phyloP scores from a whole-genome alignment of 2,113 vertebrate genomes.

The Catagonus wagneri region DNA sequence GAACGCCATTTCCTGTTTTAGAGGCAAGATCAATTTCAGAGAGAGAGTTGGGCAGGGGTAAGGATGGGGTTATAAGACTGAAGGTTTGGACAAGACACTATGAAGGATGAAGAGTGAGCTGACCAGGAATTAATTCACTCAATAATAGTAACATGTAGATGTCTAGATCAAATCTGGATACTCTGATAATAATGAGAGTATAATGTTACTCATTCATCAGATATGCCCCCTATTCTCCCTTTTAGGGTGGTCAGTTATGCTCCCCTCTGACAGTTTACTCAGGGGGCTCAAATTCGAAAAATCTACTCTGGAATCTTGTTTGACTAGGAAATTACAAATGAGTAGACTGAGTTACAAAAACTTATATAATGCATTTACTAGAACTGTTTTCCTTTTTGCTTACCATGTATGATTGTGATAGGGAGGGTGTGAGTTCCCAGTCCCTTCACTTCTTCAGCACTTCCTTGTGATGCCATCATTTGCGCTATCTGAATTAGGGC shows the following conservation, averaged over 20 bases:
- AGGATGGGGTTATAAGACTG: background rate
- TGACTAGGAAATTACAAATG: background rate
- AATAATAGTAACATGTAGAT: background rate
- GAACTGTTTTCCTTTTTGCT: background rate
- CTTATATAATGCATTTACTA: background rate
- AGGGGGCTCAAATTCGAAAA: background rate
- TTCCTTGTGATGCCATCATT: constrained; percentile 83
- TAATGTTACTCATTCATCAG: background rate
- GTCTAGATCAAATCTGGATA: background rate
- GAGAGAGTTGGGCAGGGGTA: too few relatives aligned
- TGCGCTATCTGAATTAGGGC: constrained; percentile 84
- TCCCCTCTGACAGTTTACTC: background rate
- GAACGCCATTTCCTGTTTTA: background rate
- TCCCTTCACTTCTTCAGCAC: background rate
- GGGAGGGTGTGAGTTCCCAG: constrained; percentile 52
- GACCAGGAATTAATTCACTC: background rate
- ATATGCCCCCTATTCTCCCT: background rate
- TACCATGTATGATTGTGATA: constrained; percentile 88
- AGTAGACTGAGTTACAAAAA: background rate
- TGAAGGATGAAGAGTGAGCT: background rate
- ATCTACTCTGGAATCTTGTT: background rate
- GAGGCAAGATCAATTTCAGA: background rate
- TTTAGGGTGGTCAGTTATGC: background rate
- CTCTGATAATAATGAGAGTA: too few relatives aligned
- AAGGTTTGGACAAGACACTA: background rate